phyloP scores from a whole-genome alignment of 2,797 vertebrate species.

The Rhynchonycteris naso region DNA sequence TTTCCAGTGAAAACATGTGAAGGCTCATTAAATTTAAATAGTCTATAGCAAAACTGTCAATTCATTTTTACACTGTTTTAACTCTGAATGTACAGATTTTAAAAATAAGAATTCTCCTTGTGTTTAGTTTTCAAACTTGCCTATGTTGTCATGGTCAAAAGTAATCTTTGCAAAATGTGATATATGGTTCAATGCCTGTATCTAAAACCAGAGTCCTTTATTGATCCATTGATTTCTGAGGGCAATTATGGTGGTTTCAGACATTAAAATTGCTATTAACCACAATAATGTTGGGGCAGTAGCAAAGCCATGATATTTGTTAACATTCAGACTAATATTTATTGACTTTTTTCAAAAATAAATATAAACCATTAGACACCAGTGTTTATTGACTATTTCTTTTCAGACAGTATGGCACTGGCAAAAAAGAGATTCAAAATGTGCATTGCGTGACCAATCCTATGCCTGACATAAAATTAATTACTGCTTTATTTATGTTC shows the following conservation, averaged over 20 bases:
- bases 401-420: conserved; percentile 72
- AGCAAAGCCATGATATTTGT: conserved; percentile 82
- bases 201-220: conserved; percentile 73
- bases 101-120: conserved; percentile 25
- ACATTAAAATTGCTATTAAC: conserved; percentile 83
- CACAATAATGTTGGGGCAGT: conserved; percentile 77
- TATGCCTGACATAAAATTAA: conserved; percentile 1
- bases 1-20: not conserved
- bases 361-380: conserved; percentile 76
- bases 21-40: conserved; percentile 35
- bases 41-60: not conserved
- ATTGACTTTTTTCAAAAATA: conserved; percentile 82
- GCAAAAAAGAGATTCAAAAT: conserved; percentile 47
- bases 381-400: conserved; percentile 79
- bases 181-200: conserved; percentile 72
- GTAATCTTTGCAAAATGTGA: conserved; percentile 73
- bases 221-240: conserved; percentile 81
- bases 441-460: not conserved
- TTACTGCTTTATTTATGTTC: not conserved
- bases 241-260: conserved; percentile 76
- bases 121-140: conserved; percentile 71
- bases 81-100: not conserved
- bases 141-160: conserved; percentile 72
- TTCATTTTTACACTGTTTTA: not conserved
- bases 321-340: conserved; percentile 82